These are phyloP conservation scores for Diplolepis rosae DNA, from an alignment of 2,888 invertebrate genomes.

Conservation along the genomic window DNA sequence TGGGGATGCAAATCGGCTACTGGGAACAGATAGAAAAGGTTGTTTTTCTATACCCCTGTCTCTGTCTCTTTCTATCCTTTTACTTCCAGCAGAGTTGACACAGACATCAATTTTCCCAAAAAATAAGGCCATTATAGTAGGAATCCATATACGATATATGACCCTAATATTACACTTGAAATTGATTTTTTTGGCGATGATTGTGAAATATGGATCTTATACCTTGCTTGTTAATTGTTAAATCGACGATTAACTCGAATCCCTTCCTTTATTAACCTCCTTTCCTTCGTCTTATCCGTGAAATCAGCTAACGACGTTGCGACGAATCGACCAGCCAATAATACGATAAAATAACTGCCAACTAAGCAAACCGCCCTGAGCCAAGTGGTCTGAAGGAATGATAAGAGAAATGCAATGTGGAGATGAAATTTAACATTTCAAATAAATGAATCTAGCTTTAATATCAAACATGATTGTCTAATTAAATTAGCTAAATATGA, in stretches of 20 bases:
- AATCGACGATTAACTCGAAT: background rate
- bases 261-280: conserved; percentile 12
- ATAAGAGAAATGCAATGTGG: conserved; percentile 35
- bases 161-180: no score
- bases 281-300: conserved; percentile 45
- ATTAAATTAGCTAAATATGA: background rate
- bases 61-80: no score
- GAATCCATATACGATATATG: no score
- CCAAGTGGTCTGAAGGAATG: conserved; percentile 23
- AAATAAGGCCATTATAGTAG: no score
- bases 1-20: no score
- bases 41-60: no score
- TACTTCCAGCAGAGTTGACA: no score
- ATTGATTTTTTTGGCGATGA: no score
- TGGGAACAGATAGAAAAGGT: no score
- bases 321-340: conserved; percentile 43
- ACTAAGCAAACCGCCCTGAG: conserved; percentile 45
- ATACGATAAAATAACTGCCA: conserved; percentile 52
- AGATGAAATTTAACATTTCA: background rate
- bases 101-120: no score
- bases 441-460: no score
- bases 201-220: no score
- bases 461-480: background rate
- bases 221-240: conserved; percentile 6
- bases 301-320: conserved; percentile 50